Base-by-base conservation (phyloP, 1,140 invertebrate genomes). In the Pogonomyrmex californicus region DNA sequence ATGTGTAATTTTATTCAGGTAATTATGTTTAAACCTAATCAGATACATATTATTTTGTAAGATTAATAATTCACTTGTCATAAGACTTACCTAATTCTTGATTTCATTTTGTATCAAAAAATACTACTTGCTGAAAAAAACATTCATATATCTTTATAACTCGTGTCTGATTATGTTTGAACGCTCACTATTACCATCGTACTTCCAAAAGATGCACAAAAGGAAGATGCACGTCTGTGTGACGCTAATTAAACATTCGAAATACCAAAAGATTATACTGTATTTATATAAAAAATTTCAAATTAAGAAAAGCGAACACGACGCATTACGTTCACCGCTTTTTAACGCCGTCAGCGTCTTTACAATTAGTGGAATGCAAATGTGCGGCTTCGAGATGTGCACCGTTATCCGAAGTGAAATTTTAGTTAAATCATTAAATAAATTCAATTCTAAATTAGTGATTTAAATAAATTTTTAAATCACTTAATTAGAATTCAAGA, bases 11-110 rank as follows among this genome's bases (percentile, higher is more conserved):
- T 23, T 63, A 36, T 63, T 36, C 1, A 47, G 36, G 30, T 54
- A n/a, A 10, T 81, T 81, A 81, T 33, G 47, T 70, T 81, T 81
- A 33, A 70, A 70, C 49, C 54, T 81, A 44, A 30, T 56, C n/a
- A 33, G 17, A 23, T 78, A 49, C 33, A 5, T 49, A 4, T 63
- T 58, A 38, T 23, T 75, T 77, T 23, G 23, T 44, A 60, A 60
- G 60, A 12, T 44, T 65, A 65, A n/a, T 6, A 1, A 49, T 44
- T 62, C 36, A 14, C 30, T n/a, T 63, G n/a, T 41, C 33, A 23
- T 9, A 56, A 63, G 41, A 33, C 0, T 17, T 23, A 6, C 23
- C 30, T 23, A 54, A 5, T 51, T 68, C 5, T 54, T 66, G n/a
- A 66, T 79, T 79, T 41, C 36, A 49, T 68, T 68, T 17, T 12